Conservation (phyloP, 2,888 invertebrate species). For the Lasioglossum villosulum region DNA sequence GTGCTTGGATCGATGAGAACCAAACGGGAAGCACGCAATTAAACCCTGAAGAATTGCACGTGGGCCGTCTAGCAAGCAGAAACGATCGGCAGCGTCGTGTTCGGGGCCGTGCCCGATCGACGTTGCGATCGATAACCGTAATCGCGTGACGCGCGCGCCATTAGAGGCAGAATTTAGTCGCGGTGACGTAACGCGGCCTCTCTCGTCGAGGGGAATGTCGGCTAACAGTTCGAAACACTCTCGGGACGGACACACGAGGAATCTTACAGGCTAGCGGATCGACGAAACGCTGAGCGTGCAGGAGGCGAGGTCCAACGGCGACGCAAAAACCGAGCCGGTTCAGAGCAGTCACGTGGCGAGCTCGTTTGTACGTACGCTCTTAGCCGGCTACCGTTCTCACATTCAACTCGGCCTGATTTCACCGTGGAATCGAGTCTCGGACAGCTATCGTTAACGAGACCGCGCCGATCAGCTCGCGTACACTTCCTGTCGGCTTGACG, state of each 20-base stretch:
- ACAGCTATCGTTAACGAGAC: slow-evolving; percentile 44
- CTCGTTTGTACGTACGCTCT: slow-evolving; percentile 34
- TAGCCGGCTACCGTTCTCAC: slow-evolving; percentile 60
- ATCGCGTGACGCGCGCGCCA: background rate
- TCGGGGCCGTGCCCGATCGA: background rate
- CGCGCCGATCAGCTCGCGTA: slow-evolving; percentile 45
- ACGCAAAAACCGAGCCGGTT: slow-evolving; percentile 37
- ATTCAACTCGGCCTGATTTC: slow-evolving; percentile 65
- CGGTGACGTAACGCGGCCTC: slow-evolving; percentile 11
- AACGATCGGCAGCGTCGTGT: slow-evolving; percentile 11
- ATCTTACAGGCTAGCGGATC: background rate
- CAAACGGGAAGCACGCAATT: slow-evolving; percentile 17
- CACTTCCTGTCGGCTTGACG: slow-evolving; percentile 40
- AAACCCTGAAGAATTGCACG: slow-evolving; percentile 25
- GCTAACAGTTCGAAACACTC: background rate
- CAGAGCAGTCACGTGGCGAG: slow-evolving; percentile 61
- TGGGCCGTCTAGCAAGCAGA: background rate
- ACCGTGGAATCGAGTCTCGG: slow-evolving; percentile 59
- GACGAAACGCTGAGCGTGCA: background rate
- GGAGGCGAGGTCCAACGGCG: slow-evolving; percentile 11
- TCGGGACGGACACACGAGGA: background rate
- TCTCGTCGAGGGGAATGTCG: background rate
- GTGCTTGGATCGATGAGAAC: slow-evolving; percentile 38
- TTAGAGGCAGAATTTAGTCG: background rate
- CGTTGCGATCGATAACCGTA: slow-evolving; percentile 8